These are phyloP conservation scores for Poecilia wingei DNA, from an alignment of 2,797 vertebrate genomes.

Conservation along the genomic window DNA sequence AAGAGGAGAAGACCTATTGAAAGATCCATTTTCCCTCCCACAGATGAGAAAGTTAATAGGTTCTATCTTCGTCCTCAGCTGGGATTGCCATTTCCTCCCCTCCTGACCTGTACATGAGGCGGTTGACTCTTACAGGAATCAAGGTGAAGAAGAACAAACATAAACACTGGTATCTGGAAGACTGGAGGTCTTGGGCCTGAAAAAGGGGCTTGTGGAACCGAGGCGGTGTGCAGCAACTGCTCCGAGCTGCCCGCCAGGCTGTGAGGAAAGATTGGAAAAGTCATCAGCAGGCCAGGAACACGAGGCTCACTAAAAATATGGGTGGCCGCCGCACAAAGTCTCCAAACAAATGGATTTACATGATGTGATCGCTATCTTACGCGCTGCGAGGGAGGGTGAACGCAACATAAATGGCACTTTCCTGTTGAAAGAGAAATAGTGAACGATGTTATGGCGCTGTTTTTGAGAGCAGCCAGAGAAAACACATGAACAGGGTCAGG, in stretches of 20 bases:
- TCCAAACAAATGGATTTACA: conserved; percentile 80
- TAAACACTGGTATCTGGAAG: conserved; percentile 42
- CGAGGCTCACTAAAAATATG: conserved; percentile 70
- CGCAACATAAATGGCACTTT: conserved; percentile 59
- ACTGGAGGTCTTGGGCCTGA: conserved; percentile 45
- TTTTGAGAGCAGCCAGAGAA: conserved; percentile 64
- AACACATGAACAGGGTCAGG: conserved; percentile 60
- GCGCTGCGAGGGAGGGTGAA: conserved; percentile 50
- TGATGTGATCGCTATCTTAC: conserved; percentile 74
- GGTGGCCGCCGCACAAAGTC: conserved; percentile 81
- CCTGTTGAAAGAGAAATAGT: conserved; percentile 72
- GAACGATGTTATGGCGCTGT: conserved; percentile 54
- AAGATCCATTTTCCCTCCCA: conserved; percentile 65
- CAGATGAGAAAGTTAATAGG: conserved; percentile 67
- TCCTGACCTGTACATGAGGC: conserved; percentile 80
- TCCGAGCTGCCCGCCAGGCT: conserved; percentile 61
- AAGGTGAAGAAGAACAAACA: conserved; percentile 88
- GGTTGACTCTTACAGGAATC: conserved; percentile 81
- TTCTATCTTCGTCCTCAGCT: conserved; percentile 74
- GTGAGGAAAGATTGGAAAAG: conserved; percentile 85
- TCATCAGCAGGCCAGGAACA: conserved; percentile 80
- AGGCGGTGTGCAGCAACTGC: conserved; percentile 35
- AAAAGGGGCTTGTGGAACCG: conserved; percentile 39
- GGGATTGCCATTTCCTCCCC: conserved; percentile 86
- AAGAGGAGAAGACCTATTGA: conserved; percentile 61